A percentile compares a stretch with the other conserved stretches of the same genome.
Conservation (phyloP, 2,113 vertebrate genomes). For the Cololabis saira region DNA sequence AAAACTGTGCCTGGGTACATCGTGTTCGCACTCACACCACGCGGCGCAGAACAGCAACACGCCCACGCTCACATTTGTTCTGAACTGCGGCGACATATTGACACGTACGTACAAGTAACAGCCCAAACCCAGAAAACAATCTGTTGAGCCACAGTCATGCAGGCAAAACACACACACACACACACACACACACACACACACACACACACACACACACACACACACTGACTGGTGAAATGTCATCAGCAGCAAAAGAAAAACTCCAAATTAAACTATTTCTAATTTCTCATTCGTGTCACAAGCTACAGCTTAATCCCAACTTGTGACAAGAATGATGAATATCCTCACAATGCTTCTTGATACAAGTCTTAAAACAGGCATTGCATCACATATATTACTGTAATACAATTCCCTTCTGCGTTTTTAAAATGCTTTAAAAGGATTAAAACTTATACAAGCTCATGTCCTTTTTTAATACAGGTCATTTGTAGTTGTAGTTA, state of each 20-base stretch:
- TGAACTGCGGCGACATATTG: conserved; percentile 43
- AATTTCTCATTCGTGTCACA: conserved; percentile 1
- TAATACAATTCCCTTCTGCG: background rate
- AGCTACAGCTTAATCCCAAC: background rate
- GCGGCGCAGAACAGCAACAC: conserved; percentile 20
- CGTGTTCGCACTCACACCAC: conserved; percentile 67
- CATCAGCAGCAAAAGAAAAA: too few species aligned
- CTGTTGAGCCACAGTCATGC: conserved; percentile 29
- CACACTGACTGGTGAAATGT: too few species aligned
- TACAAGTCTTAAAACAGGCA: background rate
- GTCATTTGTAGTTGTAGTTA: too few species aligned
- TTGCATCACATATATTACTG: accelerated
- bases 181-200: too few species aligned
- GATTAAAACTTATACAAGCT: background rate
- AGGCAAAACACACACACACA: background rate
- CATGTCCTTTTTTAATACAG: too few species aligned
- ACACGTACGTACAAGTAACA: conserved; percentile 63
- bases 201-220: background rate
- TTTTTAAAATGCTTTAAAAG: background rate
- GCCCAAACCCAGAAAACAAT: conserved; percentile 48
- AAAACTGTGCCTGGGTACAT: conserved; percentile 79
- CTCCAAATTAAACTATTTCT: too few species aligned
- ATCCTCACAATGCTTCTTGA: background rate
- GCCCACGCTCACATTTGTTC: conserved; percentile 47
- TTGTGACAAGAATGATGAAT: conserved; percentile 17